Evolutionary conservation across 92 coral and sea anemone species (phyloP), one percentile per base, ranked within the genome.

Genomic region (Anthopleura xanthogrammica): DNA sequence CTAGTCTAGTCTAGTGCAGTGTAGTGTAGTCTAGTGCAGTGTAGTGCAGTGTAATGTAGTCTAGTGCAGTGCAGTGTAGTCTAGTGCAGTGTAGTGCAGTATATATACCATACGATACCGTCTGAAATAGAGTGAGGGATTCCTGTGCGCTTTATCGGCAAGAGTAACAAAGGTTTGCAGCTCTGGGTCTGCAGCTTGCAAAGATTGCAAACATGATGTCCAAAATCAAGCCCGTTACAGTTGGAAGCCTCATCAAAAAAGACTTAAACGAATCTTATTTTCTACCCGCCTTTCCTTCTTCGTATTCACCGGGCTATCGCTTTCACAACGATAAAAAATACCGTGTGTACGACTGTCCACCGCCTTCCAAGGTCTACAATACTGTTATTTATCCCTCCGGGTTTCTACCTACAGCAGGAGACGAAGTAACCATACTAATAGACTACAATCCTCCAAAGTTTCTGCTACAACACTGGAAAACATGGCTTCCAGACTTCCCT

Each of bases 401-500:
- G 2, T 22, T 42, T 60, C 73, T 75, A 41, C 66, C 74, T 46
- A 68, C 86, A 20, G 85, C 86, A 17, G 93, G 93, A 52, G 78
- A 87, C 83, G 86, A 86, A 60, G 60, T 90, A 36, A 80, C 87
- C 20, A 70, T 79, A 23, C 70, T 90, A 24, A 57, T 76, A 56
- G 90, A 90, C 81, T 42, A 52, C 5, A 57, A 64, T 62, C 90
- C 90, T 48, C 87, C 83, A 8, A 75, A 75, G 60, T 75, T 58
- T 72, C 65, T 87, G 39, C 82, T 56, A 36, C 52, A 54, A 64
- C 93, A 90, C 68, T 90, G 93, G 93, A 79, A 62, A 76, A 83
- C 64, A 80, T 90, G 93, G 93, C 85, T 87, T 60, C 88, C 90
- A 2, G 85, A 8, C 36, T 86, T 78, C 52, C 82, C 85, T 19